These are phyloP conservation scores for Eilema griseolum DNA, from an alignment of 2,888 invertebrate species.

Conservation along the genomic window DNA sequence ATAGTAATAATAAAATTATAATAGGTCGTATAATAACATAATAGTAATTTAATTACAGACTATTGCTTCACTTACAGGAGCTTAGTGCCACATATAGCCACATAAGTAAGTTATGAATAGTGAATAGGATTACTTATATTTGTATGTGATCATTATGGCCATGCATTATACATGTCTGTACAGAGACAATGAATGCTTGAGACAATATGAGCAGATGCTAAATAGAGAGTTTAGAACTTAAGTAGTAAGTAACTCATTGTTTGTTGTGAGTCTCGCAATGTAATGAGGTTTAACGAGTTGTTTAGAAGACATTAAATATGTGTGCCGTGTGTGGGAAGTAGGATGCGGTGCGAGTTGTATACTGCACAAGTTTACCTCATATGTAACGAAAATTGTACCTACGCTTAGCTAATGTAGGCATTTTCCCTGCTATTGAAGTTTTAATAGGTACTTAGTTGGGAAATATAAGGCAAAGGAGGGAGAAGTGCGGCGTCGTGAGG, in stretches of 20 bases:
- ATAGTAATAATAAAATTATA: background rate
- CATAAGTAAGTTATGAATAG: background rate
- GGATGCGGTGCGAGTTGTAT: slow-evolving; percentile 38
- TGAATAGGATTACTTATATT: slow-evolving; percentile 6
- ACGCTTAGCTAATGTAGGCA: background rate
- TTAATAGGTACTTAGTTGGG: background rate
- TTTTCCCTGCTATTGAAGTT: background rate
- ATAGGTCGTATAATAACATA: background rate
- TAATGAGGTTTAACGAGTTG: slow-evolving; percentile 45
- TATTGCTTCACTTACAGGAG: background rate
- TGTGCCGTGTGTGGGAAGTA: slow-evolving; percentile 43
- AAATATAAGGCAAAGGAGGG: background rate
- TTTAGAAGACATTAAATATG: slow-evolving; percentile 38
- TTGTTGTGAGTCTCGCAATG: slow-evolving; percentile 29
- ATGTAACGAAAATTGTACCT: slow-evolving; percentile 34
- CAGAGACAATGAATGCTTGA: slow-evolving; percentile 8
- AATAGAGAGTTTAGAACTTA: slow-evolving; percentile 30
- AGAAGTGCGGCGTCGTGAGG: too few species aligned
- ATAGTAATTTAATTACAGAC: background rate
- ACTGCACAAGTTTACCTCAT: slow-evolving; percentile 35
- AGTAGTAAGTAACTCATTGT: slow-evolving; percentile 33
- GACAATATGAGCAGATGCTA: slow-evolving; percentile 23
- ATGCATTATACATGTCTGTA: background rate
- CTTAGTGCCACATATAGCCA: background rate
- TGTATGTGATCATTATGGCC: background rate